Evolutionary conservation across 2,888 invertebrate genomes (phyloP).

Genomic region (Drosophila flavopinicola): DNA sequence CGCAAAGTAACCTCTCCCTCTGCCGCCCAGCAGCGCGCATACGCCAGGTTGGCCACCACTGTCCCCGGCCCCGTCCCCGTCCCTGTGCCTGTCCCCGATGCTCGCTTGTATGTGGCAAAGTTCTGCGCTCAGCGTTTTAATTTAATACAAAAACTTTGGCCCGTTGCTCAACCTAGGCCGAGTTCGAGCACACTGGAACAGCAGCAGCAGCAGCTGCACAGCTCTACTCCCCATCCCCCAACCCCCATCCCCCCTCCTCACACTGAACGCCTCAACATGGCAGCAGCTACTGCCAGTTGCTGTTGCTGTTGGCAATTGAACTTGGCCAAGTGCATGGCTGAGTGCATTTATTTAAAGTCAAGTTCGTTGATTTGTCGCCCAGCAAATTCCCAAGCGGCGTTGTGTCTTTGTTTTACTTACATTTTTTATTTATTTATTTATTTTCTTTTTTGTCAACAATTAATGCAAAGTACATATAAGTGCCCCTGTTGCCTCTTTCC

Average conservation of each 20-base stretch:
- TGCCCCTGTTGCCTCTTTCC: neutral
- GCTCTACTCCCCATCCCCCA: neutral
- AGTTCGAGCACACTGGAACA: constrained; percentile 39
- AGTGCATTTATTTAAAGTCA: constrained; percentile 78
- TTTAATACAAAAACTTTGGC: constrained; percentile 78
- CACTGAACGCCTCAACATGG: no score
- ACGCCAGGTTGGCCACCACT: constrained; percentile 57
- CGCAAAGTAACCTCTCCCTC: constrained; percentile 45
- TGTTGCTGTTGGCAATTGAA: constrained; percentile 37
- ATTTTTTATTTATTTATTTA: neutral
- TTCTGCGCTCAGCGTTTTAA: constrained; percentile 73
- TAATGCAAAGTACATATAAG: constrained; percentile 48
- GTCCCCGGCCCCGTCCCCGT: no score
- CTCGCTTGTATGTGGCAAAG: constrained; percentile 45
- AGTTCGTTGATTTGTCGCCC: constrained; percentile 71
- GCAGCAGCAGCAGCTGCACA: constrained; percentile 8
- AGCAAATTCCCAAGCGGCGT: constrained; percentile 45
- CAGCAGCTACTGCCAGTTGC: neutral
- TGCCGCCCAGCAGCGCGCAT: constrained; percentile 38
- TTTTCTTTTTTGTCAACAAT: constrained; percentile 40
- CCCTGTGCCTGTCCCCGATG: constrained; percentile 3
- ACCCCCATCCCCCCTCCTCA: no score
- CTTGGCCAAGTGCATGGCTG: constrained; percentile 53
- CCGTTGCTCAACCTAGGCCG: constrained; percentile 48
- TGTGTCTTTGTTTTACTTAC: constrained; percentile 4